Conservation (phyloP, 2,113 vertebrate genomes). For the Gasterosteus nipponicus region DNA sequence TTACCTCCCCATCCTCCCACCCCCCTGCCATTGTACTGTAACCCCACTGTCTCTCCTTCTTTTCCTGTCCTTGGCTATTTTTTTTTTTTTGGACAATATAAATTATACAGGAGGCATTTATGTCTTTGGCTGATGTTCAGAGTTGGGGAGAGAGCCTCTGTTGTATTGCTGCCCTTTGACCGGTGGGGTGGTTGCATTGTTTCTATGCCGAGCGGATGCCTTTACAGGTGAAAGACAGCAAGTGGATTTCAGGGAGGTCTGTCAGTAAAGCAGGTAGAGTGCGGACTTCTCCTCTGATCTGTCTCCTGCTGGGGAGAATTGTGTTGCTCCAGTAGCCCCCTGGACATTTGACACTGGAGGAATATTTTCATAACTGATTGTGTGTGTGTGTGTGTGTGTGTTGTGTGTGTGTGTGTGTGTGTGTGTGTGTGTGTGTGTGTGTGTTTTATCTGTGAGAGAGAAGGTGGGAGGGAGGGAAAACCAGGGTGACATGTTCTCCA, state of each 20-base stretch:
- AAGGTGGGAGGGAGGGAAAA: slow-evolving; percentile 40
- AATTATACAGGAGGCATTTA: slow-evolving; percentile 61
- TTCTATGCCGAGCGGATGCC: slow-evolving; percentile 21
- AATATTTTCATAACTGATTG: slow-evolving; percentile 81
- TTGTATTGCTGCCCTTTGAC: slow-evolving; percentile 53
- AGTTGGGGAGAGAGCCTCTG: slow-evolving; percentile 55
- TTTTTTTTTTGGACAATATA: slow-evolving; percentile 38
- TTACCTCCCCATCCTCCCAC: slow-evolving; percentile 56
- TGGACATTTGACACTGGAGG: slow-evolving; percentile 66
- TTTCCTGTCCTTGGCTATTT: slow-evolving; percentile 58
- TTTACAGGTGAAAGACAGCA: slow-evolving; percentile 68
- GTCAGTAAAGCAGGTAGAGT: slow-evolving; percentile 64
- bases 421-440: slow-evolving; percentile 65
- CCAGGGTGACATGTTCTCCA: slow-evolving; percentile 57
- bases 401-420: slow-evolving; percentile 59
- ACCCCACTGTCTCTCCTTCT: slow-evolving; percentile 37
- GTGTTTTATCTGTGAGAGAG: slow-evolving; percentile 30
- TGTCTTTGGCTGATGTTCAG: slow-evolving; percentile 52
- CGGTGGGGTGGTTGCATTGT: slow-evolving; percentile 44
- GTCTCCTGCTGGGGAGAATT: slow-evolving; percentile 49
- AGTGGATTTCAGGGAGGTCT: slow-evolving; percentile 74
- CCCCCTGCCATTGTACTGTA: slow-evolving; percentile 61
- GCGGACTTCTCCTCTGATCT: slow-evolving; percentile 60
- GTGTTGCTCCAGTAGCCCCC: slow-evolving; percentile 48
- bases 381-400: slow-evolving; percentile 60